Base-by-base conservation (phyloP, 1,140 invertebrate genomes). In the Achroia grisella region DNA sequence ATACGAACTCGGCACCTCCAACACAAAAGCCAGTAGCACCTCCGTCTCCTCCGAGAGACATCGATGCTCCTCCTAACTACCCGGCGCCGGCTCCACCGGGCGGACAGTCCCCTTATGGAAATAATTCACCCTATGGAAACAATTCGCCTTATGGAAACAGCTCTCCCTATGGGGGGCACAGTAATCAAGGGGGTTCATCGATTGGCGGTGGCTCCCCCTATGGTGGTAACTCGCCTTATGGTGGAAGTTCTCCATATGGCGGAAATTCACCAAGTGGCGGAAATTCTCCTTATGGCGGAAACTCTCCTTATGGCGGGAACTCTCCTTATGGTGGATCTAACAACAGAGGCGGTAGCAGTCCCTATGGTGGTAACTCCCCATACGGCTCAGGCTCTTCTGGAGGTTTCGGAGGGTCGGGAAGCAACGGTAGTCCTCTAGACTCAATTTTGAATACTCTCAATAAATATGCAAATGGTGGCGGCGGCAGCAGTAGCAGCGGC, bases 51-150 rank as follows among this genome's bases (percentile, higher is more conserved):
- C 50, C 64, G 8, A 51, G 56, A 32, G 64, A 73, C 37, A 71
- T 62, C 33, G 77, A 85, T 29, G 71, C 69, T 1, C 44, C 66
- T 0, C 81, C 85, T 8, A 74, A 64, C 47, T 85, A 87, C 45
- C 72, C 78, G 12, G 71, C 84, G 8, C 84, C 85, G 0, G 65
- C 69, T 2, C 77, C 82, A 0, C 82, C 83, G 29, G 49, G 44
- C 1, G 44, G 44, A 14, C 33, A 41, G 32, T 53, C 56, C 0
- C 55, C 55, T 27, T 58, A 58, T 30, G 56, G 56, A 30, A 46
- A 41, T 12, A 56, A 36, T 28, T 67, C 65, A 2, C 56, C 71
- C 5, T 59, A 68, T 10, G 73, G 71, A 6, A 67, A 67, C 4
- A 48, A 47, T 31, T 57, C 56, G 0, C 63, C 71, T 4, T 70